A percentile compares a stretch with the other conserved stretches of the same genome.
phyloP scores from a whole-genome alignment of 2,888 invertebrate species.

The Gandaritis pyraliata region DNA sequence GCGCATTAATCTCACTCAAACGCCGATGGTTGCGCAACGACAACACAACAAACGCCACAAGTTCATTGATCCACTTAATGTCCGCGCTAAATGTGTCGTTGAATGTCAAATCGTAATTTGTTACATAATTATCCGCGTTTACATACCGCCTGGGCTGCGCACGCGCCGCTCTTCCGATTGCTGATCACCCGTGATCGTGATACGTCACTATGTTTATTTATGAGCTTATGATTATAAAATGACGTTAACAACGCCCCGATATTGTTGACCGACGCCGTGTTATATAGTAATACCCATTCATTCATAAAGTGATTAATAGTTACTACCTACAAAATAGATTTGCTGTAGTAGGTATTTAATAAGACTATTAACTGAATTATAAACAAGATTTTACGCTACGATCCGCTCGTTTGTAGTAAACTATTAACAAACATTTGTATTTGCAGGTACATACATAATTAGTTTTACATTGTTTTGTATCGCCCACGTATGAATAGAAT shows the following conservation, averaged over 20 bases:
- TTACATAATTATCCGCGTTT: slow-evolving; percentile 77
- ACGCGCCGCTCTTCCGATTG: slow-evolving; percentile 46
- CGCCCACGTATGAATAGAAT: slow-evolving; percentile 17
- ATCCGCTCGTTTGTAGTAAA: slow-evolving; percentile 68
- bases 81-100: slow-evolving; percentile 81
- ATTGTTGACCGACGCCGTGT: slow-evolving; percentile 77
- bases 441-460: slow-evolving; percentile 32
- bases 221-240: slow-evolving; percentile 83
- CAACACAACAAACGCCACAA: slow-evolving; percentile 78
- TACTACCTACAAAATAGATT: slow-evolving; percentile 80
- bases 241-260: slow-evolving; percentile 80
- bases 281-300: slow-evolving; percentile 80
- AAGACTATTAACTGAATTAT: slow-evolving; percentile 81
- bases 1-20: slow-evolving; percentile 83
- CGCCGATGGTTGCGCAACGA: slow-evolving; percentile 80
- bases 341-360: slow-evolving; percentile 70
- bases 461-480: slow-evolving; percentile 36
- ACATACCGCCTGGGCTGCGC: slow-evolving; percentile 49
- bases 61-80: slow-evolving; percentile 84
- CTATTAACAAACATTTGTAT: slow-evolving; percentile 66
- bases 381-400: slow-evolving; percentile 80
- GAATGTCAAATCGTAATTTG: slow-evolving; percentile 80
- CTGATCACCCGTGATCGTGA: slow-evolving; percentile 59
- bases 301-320: slow-evolving; percentile 80
- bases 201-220: slow-evolving; percentile 82